Evolutionary conservation across 2,113 vertebrate species (phyloP), one percentile per base, ranked within the genome.

Genomic region (Bagarius yarrelli): DNA sequence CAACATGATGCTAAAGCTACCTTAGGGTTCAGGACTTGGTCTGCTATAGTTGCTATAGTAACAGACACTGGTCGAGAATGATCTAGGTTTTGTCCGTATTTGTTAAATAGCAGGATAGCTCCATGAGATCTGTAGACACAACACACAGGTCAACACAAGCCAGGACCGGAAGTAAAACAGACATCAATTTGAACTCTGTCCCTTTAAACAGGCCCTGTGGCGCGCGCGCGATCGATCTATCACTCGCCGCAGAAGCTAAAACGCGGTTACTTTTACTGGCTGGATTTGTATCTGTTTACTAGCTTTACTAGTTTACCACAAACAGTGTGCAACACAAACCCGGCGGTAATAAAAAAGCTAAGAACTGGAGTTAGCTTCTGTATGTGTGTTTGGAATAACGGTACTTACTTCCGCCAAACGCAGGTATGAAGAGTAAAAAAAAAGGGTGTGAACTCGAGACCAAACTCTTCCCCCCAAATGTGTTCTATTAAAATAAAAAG

Each of bases 341-440:
- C 0, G 1, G 6, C n/a, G 8, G 69, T 52, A 19, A 30, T 19
- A 19, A 52, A 52, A 9, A 9, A 52, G 15, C 25, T 53, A 9
- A 11, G 8, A 30, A 30, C 30, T 11, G 25, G 8, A 71, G 1
- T 11, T 25, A 53, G 47, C 69, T 30, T 16, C 11, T 21, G 59
- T 77, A 23, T 55, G 30, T 57, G 23, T 16, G 27, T 19, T 13
- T 21, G 21, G 19, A 55, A 74, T 81, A 81, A 84, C 83, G 83
- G 79, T 81, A 84, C 83, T 81, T 63, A 84, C 83, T 84, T 81
- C 63, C 60, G 81, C 74, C 57, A 40, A 71, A 60, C 36, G 78
- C 78, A 53, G 60, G 67, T 74, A 77, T 36, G 60, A 81, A 52
- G 30, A 32, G 53, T 40, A 47, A 4, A 66, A 11, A 40, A 47